Conservation (phyloP, 2,888 invertebrate genomes). For the Lysandra bellargus region DNA sequence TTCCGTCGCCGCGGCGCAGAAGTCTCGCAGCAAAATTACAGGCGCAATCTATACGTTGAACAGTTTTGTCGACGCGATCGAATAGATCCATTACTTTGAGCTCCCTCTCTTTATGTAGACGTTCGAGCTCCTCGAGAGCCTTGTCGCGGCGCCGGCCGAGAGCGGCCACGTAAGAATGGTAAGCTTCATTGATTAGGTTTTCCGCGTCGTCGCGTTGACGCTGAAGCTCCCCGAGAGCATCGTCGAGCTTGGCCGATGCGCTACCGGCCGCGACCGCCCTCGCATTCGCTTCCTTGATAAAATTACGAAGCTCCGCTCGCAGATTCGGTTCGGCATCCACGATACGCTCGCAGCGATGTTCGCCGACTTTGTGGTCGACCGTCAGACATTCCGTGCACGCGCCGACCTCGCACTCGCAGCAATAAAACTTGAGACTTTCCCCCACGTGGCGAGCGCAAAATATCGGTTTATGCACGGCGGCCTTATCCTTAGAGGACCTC, state of each 20-base stretch:
- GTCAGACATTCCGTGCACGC: slow-evolving; percentile 94
- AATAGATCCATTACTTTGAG: slow-evolving; percentile 94
- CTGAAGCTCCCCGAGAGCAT: slow-evolving; percentile 91
- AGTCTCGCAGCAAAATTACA: slow-evolving; percentile 91
- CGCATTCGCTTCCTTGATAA: slow-evolving; percentile 87
- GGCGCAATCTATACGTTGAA: slow-evolving; percentile 92
- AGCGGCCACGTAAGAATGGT: slow-evolving; percentile 88
- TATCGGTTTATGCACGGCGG: slow-evolving; percentile 93
- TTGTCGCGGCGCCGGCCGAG: slow-evolving; percentile 90
- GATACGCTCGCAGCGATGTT: slow-evolving; percentile 91
- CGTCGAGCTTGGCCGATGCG: slow-evolving; percentile 87
- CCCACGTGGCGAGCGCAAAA: slow-evolving; percentile 90
- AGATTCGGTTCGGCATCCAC: slow-evolving; percentile 89
- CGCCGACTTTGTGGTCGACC: slow-evolving; percentile 89
- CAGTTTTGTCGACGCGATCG: slow-evolving; percentile 90
- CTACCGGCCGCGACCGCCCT: slow-evolving; percentile 89
- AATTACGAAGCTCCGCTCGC: slow-evolving; percentile 87
- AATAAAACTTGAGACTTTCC: slow-evolving; percentile 93
- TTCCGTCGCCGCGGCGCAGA: slow-evolving; percentile 90
- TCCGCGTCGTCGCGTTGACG: slow-evolving; percentile 92
- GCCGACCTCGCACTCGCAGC: slow-evolving; percentile 91
- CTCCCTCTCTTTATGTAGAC: slow-evolving; percentile 91
- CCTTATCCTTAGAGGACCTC: slow-evolving; percentile 87
- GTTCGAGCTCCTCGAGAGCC: slow-evolving; percentile 86
- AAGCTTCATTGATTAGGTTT: slow-evolving; percentile 89